phyloP scores from a whole-genome alignment of 2,797 vertebrate genomes.

The Scolopax bukidnonensis region DNA sequence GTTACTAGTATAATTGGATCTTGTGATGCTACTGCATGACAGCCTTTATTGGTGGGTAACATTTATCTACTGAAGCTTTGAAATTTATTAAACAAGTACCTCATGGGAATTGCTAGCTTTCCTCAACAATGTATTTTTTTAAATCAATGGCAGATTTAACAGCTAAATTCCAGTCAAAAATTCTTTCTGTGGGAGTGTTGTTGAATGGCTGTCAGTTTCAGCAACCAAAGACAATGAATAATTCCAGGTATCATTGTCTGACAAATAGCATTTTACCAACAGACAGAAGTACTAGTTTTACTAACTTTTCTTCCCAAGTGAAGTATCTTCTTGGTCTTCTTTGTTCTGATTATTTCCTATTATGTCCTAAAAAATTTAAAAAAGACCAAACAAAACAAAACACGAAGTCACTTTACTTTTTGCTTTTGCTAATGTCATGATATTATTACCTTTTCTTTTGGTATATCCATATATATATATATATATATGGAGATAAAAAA shows the following conservation, averaged over 20 bases:
- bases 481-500: neutral
- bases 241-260: neutral
- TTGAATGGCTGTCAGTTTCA: slow-evolving; percentile 9
- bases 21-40: neutral
- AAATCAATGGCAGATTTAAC: neutral
- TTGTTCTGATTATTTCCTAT: neutral
- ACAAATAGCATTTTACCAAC: neutral
- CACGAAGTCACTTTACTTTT: neutral
- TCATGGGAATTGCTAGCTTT: neutral
- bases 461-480: neutral
- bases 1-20: neutral
- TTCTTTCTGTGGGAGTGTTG: neutral
- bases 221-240: neutral
- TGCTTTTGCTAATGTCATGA: neutral
- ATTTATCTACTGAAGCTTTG: neutral
- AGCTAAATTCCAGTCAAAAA: neutral
- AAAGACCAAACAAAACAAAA: neutral
- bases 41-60: neutral
- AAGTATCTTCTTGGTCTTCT: neutral
- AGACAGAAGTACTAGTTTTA: neutral
- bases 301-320: neutral
- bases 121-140: neutral
- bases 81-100: neutral
- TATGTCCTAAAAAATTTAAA: neutral
- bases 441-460: neutral